Conservation (phyloP, 2,888 invertebrate species). For the Limulus polyphemus region DNA sequence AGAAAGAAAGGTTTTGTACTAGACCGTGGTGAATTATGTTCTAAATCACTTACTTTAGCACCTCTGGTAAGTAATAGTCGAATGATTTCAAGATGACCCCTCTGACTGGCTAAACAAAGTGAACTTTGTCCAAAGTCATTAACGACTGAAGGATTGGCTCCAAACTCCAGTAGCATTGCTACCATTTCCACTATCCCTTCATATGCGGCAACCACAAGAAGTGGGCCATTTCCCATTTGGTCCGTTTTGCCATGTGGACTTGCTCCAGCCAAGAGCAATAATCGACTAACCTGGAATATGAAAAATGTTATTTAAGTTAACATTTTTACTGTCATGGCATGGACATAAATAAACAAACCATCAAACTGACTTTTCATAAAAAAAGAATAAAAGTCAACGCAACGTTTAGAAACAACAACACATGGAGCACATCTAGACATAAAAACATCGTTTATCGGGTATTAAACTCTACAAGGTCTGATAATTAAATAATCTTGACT, state of each 20-base stretch:
- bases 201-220: slow-evolving; percentile 73
- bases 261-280: slow-evolving; percentile 75
- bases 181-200: slow-evolving; percentile 90
- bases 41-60: slow-evolving; percentile 34
- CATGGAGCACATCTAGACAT: too few relatives aligned
- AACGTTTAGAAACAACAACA: too few relatives aligned
- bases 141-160: slow-evolving; percentile 69
- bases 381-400: too few relatives aligned
- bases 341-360: too few relatives aligned
- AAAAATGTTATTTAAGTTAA: slow-evolving; percentile 1
- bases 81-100: slow-evolving; percentile 66
- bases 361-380: too few relatives aligned
- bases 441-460: too few relatives aligned
- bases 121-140: slow-evolving; percentile 82
- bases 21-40: neutral
- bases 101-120: slow-evolving; percentile 68
- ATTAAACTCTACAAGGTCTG: too few relatives aligned
- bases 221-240: slow-evolving; percentile 43
- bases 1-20: too few relatives aligned
- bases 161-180: slow-evolving; percentile 74
- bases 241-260: slow-evolving; percentile 65
- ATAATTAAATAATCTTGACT: too few relatives aligned
- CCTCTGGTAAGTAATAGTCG: slow-evolving; percentile 46
- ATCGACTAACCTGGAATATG: slow-evolving; percentile 55
- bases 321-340: neutral